Percentiles rank a stretch among this genome's conserved stretches.
Evolutionary conservation across 92 coral and sea anemone species (phyloP).

Genomic region (Porites rus): DNA sequence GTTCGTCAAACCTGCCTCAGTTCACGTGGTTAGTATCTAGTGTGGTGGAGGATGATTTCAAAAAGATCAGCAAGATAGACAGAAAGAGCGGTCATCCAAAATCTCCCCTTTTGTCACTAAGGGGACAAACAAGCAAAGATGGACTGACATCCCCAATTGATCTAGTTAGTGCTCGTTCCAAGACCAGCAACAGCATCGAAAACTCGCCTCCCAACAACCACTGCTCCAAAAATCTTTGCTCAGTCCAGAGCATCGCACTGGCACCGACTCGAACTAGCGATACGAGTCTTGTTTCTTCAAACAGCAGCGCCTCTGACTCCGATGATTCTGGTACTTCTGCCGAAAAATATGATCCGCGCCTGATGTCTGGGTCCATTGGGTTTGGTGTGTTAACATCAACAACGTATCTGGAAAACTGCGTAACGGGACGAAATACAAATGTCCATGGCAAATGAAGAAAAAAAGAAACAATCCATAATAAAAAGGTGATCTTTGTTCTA

Average conservation of each 20-base stretch:
- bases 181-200: no score
- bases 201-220: no score
- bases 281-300: background rate
- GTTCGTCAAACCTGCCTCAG: background rate
- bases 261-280: background rate
- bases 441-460: background rate
- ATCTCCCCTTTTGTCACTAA: background rate
- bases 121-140: background rate
- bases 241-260: no score
- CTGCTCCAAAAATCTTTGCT: no score
- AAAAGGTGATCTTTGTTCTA: no score
- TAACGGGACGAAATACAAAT: background rate
- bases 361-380: background rate
- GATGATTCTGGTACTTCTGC: background rate
- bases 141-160: background rate
- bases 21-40: background rate
- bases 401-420: background rate
- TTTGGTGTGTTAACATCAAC: background rate
- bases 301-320: no score
- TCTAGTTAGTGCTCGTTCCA: background rate
- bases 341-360: background rate
- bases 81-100: background rate
- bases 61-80: background rate
- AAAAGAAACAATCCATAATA: background rate
- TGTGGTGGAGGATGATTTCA: background rate